Evolutionary conservation across 2,113 vertebrate species (phyloP), one percentile per base, ranked within the genome.

Genomic region (Ifrita kowaldi): DNA sequence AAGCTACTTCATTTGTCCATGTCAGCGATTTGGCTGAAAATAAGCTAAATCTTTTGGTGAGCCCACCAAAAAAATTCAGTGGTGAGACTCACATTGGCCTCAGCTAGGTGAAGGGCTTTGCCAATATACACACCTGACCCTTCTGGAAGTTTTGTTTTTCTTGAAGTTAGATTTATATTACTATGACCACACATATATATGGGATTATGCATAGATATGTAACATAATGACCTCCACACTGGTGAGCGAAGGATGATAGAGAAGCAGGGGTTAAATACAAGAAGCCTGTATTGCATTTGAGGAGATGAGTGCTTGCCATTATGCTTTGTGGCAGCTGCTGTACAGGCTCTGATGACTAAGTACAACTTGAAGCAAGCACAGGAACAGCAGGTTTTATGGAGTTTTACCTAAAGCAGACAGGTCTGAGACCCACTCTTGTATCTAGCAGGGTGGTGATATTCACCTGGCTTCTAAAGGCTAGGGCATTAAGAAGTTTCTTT

Each of bases 321-420:
- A 21, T 24, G 17, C 11, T 87, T 90, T 79, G 37, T 44, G 55
- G 26, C 30, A 52, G 53, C 8, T 78, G 39, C 16, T 55, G 6
- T 33, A 16, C 12, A 50, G n/a, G 19, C 24, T 22, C 30, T n/a
- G 35, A 49, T 35, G 30, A 16, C 32, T 7, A 13, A 4, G 3
- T 21, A 64, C 0, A 0, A 56, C 52, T 8, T n/a, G 1, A 0
- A 89, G 76, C 27, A 70, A 44, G 20, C 1, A 2, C 24, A 79
- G 27, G 59, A 78, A 32, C 1, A 17, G 37, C 10, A 85, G 20
- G 5, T 52, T 75, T 78, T 27, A 17, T 11, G 4, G 7, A 41
- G 17, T 55, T 92, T 75, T 60, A 35, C 22, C 62, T 52, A 28
- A 46, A n/a, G 27, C 0, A 5, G 13, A 6, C 20, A 63, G 53